Evolutionary conservation across 2,113 vertebrate species (phyloP).

Genomic region (human): GRCh38 chr14:44404001-44404500

Average conservation of each 20-base stretch:
- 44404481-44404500: neutral
- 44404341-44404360: neutral
- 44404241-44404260: constrained; percentile 41
- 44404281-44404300: constrained; percentile 29
- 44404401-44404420: neutral
- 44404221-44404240: neutral
- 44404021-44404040: neutral
- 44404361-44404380: neutral
- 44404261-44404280: constrained; percentile 22
- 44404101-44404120: constrained; percentile 35
- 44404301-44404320: neutral
- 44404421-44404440: neutral
- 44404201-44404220: constrained; percentile 29
- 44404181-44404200: constrained; percentile 43
- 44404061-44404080: neutral
- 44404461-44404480: neutral
- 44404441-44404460: neutral
- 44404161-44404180: constrained; percentile 51
- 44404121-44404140: constrained; percentile 23
- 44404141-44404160: constrained; percentile 26
- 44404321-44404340: neutral
- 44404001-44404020: neutral
- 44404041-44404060: neutral
- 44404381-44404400: neutral
- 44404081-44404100: constrained; percentile 41